Evolutionary conservation across 2,797 vertebrate genomes (phyloP).

Genomic region (Psittacula derbiana): DNA sequence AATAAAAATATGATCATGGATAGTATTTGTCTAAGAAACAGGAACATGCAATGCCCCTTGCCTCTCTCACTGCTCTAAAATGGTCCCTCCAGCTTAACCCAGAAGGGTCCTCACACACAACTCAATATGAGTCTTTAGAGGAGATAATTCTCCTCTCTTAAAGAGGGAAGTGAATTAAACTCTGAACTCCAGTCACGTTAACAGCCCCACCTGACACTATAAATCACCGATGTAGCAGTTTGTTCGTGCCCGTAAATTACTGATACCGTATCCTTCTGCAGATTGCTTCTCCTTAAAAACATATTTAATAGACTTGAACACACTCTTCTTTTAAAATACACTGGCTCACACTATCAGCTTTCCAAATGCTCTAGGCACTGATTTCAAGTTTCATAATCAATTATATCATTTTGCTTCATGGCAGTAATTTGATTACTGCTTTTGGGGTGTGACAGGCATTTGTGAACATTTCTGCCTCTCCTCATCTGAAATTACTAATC

Average conservation of each 20-base stretch:
- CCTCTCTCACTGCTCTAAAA: background rate
- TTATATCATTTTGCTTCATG: background rate
- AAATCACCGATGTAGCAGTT: conserved; percentile 33
- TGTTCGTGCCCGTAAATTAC: background rate
- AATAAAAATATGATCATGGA: background rate
- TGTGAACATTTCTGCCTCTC: conserved; percentile 35
- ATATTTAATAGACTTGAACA: conserved; percentile 18
- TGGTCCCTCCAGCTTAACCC: background rate
- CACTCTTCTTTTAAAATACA: background rate
- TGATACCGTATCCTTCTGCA: background rate
- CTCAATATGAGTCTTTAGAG: background rate
- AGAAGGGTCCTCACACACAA: background rate
- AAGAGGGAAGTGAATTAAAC: conserved; percentile 35
- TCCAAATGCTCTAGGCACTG: conserved; percentile 13
- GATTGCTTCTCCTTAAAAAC: conserved; percentile 16
- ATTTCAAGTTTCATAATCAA: conserved; percentile 55
- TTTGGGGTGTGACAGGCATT: conserved; percentile 45
- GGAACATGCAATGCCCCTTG: accelerated
- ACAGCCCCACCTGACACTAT: background rate
- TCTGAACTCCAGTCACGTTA: conserved; percentile 42
- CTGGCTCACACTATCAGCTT: background rate
- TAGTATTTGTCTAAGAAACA: background rate
- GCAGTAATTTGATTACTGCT: conserved; percentile 58
- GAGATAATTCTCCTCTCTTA: conserved; percentile 3
- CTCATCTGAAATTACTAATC: conserved; percentile 54